Evolutionary conservation across 1,140 invertebrate genomes (phyloP).

Genomic region (Euura lappo): DNA sequence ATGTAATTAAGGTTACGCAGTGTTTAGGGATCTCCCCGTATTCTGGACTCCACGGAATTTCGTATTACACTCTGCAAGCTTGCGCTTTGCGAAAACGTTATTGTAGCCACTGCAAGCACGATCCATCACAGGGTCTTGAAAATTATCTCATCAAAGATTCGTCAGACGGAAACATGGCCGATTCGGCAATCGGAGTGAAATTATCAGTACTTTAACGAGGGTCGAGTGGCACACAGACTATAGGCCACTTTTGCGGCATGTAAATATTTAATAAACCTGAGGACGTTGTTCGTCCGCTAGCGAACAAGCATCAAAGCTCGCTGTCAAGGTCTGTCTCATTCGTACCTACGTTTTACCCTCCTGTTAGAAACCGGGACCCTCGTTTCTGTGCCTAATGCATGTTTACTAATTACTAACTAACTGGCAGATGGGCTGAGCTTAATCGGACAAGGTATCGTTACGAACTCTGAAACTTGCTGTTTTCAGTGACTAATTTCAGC

Average conservation of each 20-base stretch:
- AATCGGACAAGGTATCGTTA: constrained; percentile 7
- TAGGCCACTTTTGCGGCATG: constrained; percentile 19
- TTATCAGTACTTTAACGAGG: neutral
- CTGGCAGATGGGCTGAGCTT: neutral
- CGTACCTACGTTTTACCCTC: neutral
- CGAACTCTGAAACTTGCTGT: neutral
- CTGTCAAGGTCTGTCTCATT: neutral
- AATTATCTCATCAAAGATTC: too few relatives aligned
- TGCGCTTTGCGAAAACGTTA: neutral
- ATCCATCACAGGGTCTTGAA: neutral
- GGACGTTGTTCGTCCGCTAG: constrained; percentile 8
- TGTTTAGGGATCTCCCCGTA: constrained; percentile 23
- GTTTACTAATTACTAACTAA: constrained; percentile 13
- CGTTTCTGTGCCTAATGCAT: constrained; percentile 7
- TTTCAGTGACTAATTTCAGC: neutral
- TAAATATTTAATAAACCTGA: constrained; percentile 29
- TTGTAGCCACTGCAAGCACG: neutral
- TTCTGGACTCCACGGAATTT: constrained; percentile 2
- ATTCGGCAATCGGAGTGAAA: neutral
- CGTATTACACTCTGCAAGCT: neutral
- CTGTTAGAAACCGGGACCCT: neutral
- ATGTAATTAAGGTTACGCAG: constrained; percentile 32
- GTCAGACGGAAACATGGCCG: neutral
- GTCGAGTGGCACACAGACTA: constrained; percentile 11
- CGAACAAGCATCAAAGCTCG: neutral